A percentile compares a stretch with the other conserved stretches of the same genome.
Conservation (phyloP, 2,888 invertebrate genomes). For the Epinotia nisella region DNA sequence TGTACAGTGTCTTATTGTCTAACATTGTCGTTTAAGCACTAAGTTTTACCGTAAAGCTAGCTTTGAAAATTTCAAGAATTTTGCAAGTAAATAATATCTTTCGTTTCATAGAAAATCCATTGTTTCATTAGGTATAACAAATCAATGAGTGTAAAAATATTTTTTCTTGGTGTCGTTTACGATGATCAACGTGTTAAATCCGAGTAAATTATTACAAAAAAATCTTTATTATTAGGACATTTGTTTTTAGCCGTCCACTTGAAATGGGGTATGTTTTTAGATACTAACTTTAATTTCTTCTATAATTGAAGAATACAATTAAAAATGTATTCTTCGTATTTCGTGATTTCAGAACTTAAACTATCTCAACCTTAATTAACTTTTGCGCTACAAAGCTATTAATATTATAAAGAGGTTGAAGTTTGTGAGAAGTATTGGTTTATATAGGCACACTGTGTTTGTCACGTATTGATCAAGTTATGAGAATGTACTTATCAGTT, state of each 20-base stretch:
- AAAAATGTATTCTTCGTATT: too few species aligned
- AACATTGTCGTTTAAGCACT: conserved; percentile 35
- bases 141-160: background rate
- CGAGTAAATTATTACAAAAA: background rate
- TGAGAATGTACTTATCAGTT: conserved; percentile 17
- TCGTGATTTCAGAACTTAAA: too few species aligned
- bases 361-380: too few species aligned
- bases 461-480: background rate
- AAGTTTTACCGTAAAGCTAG: conserved; percentile 28
- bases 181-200: background rate
- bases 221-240: too few species aligned
- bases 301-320: too few species aligned
- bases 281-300: too few species aligned
- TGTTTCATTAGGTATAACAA: background rate
- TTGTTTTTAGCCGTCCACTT: too few species aligned
- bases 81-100: background rate
- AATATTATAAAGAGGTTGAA: too few species aligned
- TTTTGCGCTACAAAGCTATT: too few species aligned
- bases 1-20: conserved; percentile 38
- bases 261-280: too few species aligned
- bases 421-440: too few species aligned
- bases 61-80: conserved; percentile 32
- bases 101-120: background rate
- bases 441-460: background rate
- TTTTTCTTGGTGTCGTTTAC: background rate